Conservation (phyloP, 2,888 invertebrate species). For the Apotomis turbidana region DNA sequence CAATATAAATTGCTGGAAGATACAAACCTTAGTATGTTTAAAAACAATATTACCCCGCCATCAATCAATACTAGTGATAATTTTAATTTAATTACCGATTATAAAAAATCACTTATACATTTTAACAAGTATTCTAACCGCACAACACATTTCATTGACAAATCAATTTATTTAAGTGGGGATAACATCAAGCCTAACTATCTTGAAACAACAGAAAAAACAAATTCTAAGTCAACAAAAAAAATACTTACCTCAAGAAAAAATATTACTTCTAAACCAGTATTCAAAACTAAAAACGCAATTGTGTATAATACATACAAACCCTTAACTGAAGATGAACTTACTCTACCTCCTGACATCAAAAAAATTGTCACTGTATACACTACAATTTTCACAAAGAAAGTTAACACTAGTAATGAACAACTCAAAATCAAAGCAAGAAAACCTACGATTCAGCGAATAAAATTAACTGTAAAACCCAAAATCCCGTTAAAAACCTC, state of each 20-base stretch:
- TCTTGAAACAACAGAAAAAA: neutral
- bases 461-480: neutral
- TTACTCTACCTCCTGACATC: conserved; percentile 44
- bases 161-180: neutral
- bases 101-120: neutral
- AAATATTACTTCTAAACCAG: conserved; percentile 2
- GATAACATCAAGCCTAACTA: neutral
- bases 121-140: neutral
- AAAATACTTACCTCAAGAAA: neutral
- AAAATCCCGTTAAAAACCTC: neutral
- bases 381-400: conserved; percentile 9
- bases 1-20: neutral
- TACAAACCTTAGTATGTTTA: neutral
- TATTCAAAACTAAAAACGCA: conserved; percentile 25
- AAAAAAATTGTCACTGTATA: conserved; percentile 23
- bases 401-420: conserved; percentile 12
- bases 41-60: neutral
- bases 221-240: neutral
- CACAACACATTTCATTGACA: neutral
- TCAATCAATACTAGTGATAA: neutral
- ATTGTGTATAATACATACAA: conserved; percentile 62
- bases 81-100: neutral
- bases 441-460: neutral
- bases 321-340: conserved; percentile 55
- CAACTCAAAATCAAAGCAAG: neutral